Evolutionary conservation across 2,113 vertebrate species (phyloP), one percentile per base, ranked within the genome.

Genomic region (Cariama cristata): DNA sequence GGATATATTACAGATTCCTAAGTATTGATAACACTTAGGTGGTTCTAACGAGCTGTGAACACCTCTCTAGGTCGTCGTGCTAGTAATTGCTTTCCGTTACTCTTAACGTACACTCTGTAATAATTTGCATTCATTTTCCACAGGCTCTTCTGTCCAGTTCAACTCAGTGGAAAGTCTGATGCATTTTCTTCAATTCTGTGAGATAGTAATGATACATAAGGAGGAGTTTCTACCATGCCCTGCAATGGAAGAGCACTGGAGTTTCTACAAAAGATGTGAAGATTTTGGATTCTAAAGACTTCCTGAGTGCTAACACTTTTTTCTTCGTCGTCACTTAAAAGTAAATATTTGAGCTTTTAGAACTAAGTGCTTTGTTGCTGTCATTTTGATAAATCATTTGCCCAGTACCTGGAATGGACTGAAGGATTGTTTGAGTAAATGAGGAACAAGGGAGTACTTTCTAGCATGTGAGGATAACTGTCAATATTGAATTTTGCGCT

Each of bases 241-340:
- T 52, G 12, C 97, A 33, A 98, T 99, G 98, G 98, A 99, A 86
- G 84, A 92, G 49, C 90, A 98, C 72, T 99, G 99, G 99, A 97
- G 95, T 81, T 98, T 96, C 79, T 98, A 98, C 69, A 75, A 69
- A 64, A 71, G 52, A 14, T 96, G 90, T 86, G 63, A 97, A 85
- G 74, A 90, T 63, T 97, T 97, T 96, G 96, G 96, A 84, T 98
- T 98, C 81, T 97, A 55, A 96, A 81, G 23, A 76, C 23, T 84
- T 86, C 11, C 55, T 55, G 24, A 49, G 7, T 60, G 35, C n/a
- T 77, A 64, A 32, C 26, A 3, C 26, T 33, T 79, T 85, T 81
- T 90, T 47, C 30, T 87, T 80, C 33, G 24, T 49, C 3, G 9
- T 68, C 35, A 62, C 69, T 80, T 93, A 60, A 40, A 67, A 68